Evolutionary conservation across 2,888 invertebrate genomes (phyloP), one percentile per base, ranked within the genome.

Genomic region (Isoperla grammatica): DNA sequence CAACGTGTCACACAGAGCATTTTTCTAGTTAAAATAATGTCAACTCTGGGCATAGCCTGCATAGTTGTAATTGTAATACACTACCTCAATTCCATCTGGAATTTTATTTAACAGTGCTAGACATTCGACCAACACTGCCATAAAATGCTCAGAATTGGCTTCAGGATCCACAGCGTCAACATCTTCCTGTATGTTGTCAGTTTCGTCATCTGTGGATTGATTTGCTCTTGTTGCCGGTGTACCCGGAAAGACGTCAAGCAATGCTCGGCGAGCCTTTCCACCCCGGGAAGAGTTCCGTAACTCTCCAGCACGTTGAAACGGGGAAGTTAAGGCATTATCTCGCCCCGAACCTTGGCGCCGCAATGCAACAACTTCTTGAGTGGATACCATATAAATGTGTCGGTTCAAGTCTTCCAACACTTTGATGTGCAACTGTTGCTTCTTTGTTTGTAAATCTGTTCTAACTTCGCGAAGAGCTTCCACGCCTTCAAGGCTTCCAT

Each of bases 41-140:
- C n/a, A n/a, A n/a, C n/a, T n/a, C n/a, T n/a, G n/a, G n/a, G n/a
- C n/a, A n/a, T n/a, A n/a, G n/a, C n/a, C n/a, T n/a, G n/a, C n/a
- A n/a, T n/a, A n/a, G n/a, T n/a, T n/a, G n/a, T n/a, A n/a, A n/a
- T n/a, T n/a, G n/a, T n/a, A n/a, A n/a, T n/a, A n/a, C n/a, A n/a
- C n/a, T 72, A 88, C 89, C 79, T 93, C 91, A 39, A 94, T 82
- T 19, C 92, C 89, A 68, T 90, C 92, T 56, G 90, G 88, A 67
- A 95, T 79, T 72, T 90, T 90, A 56, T 88, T 87, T 63, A 95
- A 75, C 61, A 90, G 82, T 12, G 87, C 89, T 56, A 95, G 80
- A 63, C 94, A 93, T 71, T 95, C 92, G 0, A 94, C 83, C 45
- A 94, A 81, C 68, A 89, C 83, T 68, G 89, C 86, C 70, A 93